Percentiles rank a stretch among this genome's conserved stretches.
Conservation (phyloP, 2,888 invertebrate species). For the Philaethria dido region DNA sequence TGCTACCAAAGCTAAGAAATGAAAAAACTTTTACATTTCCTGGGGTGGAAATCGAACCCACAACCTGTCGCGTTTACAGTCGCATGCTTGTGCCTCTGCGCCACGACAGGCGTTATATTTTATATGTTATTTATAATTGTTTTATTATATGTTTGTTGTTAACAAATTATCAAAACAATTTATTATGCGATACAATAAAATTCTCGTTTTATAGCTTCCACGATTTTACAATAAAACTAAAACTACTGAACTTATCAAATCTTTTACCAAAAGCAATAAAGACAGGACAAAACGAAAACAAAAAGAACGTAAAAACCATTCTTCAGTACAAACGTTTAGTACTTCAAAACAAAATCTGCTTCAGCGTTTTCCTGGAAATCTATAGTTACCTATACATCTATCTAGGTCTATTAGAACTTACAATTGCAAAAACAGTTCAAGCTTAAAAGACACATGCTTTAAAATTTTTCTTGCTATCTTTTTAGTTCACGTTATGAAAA, state of each 20-base stretch:
- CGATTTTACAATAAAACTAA: background rate
- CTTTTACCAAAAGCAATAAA: constrained; percentile 1
- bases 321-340: constrained; percentile 12
- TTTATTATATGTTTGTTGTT: background rate
- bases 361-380: constrained; percentile 18
- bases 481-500: too few relatives aligned
- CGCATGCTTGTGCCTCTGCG: too few relatives aligned
- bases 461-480: too few relatives aligned
- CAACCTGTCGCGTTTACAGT: too few relatives aligned
- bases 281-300: constrained; percentile 4
- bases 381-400: constrained; percentile 29
- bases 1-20: too few relatives aligned
- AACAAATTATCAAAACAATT: background rate
- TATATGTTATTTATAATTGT: background rate
- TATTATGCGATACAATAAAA: background rate
- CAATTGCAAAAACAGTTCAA: background rate
- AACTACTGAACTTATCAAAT: constrained; percentile 12
- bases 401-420: constrained; percentile 35
- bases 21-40: too few relatives aligned
- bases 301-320: constrained; percentile 5
- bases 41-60: too few relatives aligned
- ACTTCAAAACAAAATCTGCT: constrained; percentile 17
- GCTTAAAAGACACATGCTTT: too few relatives aligned
- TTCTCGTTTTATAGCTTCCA: background rate
- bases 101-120: too few relatives aligned